Conservation (phyloP, 2,888 invertebrate species). For the Idaea straminata region DNA sequence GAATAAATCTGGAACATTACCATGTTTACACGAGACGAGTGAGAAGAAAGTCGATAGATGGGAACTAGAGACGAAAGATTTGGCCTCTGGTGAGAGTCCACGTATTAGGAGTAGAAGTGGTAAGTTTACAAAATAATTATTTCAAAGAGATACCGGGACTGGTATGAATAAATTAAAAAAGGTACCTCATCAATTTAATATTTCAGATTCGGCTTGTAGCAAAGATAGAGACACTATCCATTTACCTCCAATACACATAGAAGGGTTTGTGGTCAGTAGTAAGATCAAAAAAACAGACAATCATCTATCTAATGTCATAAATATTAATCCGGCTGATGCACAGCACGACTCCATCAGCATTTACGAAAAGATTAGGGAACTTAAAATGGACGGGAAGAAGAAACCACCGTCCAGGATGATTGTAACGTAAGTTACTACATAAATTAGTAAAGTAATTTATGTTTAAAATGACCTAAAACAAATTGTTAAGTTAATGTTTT, state of each 20-base stretch:
- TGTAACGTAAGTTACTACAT: constrained; percentile 27
- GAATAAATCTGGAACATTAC: constrained; percentile 33
- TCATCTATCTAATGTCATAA: constrained; percentile 11
- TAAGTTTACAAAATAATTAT: constrained; percentile 30
- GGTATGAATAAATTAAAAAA: constrained; percentile 8
- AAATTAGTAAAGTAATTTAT: not conserved
- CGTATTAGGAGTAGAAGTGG: constrained; percentile 46
- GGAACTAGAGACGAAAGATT: constrained; percentile 46
- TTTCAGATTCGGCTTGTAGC: constrained; percentile 26
- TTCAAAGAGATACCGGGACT: not conserved
- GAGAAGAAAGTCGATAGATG: constrained; percentile 43
- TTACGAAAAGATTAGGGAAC: constrained; percentile 56
- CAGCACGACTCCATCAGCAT: constrained; percentile 50
- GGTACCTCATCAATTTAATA: not conserved
- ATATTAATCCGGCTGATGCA: constrained; percentile 8
- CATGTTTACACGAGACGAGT: constrained; percentile 36
- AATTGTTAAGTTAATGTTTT: constrained; percentile 4
- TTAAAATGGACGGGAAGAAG: constrained; percentile 45
- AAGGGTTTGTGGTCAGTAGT: constrained; percentile 35
- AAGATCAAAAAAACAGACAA: constrained; percentile 24
- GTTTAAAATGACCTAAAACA: not conserved
- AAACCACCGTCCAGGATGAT: constrained; percentile 26
- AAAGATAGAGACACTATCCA: constrained; percentile 33
- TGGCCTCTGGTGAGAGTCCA: constrained; percentile 62
- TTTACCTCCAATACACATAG: constrained; percentile 58